phyloP scores from a whole-genome alignment of 2,113 vertebrate species.

The Pyxicephalus adspersus region DNA sequence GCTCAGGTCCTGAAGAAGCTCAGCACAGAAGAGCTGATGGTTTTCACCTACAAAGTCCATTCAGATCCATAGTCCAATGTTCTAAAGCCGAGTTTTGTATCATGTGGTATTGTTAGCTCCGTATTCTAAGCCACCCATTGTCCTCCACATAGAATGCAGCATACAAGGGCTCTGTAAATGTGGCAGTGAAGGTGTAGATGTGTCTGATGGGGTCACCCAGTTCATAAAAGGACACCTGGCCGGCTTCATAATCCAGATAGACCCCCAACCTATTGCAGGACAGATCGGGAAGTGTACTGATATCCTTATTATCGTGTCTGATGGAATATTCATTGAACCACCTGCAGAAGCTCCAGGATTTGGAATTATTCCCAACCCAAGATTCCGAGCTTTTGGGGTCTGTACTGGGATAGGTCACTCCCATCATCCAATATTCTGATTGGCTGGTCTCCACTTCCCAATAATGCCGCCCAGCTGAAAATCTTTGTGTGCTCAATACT shows the following conservation, averaged over 20 bases:
- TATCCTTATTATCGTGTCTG: not conserved
- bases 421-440: not conserved
- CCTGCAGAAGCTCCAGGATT: slow-evolving; percentile 13
- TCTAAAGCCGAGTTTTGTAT: too few relatives aligned
- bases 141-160: slow-evolving; percentile 11
- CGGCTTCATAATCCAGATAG: slow-evolving; percentile 17
- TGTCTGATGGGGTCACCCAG: not conserved
- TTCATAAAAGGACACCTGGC: not conserved
- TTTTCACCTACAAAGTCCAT: too few relatives aligned
- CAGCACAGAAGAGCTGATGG: too few relatives aligned
- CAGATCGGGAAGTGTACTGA: not conserved
- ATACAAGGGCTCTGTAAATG: not conserved
- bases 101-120: too few relatives aligned
- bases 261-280: not conserved
- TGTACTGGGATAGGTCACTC: not conserved
- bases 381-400: not conserved
- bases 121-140: not conserved
- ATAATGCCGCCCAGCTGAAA: not conserved
- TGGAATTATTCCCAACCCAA: not conserved
- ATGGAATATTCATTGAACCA: not conserved
- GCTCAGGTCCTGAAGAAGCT: too few relatives aligned
- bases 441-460: not conserved
- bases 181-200: not conserved
- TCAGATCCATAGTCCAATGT: too few relatives aligned
- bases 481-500: not conserved